These are phyloP conservation scores for Apis dorsata DNA, from an alignment of 1,140 invertebrate species.

Conservation along the genomic window DNA sequence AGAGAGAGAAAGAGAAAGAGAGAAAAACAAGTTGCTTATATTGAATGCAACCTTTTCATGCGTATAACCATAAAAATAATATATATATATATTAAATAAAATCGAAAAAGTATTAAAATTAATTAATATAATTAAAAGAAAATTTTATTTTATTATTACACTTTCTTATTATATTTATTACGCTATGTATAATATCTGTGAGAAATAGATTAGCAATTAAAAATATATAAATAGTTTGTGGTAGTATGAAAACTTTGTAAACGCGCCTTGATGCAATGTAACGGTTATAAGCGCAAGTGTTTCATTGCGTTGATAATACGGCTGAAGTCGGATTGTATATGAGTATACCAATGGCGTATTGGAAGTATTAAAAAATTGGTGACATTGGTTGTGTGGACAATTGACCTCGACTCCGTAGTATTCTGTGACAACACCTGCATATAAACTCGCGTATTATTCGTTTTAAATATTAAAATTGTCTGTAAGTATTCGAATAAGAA, in stretches of 20 bases:
- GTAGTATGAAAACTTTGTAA: not conserved
- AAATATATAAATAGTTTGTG: not conserved
- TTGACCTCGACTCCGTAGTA: slow-evolving; percentile 21
- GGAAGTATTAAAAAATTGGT: slow-evolving; percentile 7
- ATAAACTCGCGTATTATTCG: slow-evolving; percentile 70
- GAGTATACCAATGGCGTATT: not conserved
- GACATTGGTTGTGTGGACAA: not conserved
- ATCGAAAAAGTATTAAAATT: not conserved
- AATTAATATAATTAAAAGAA: not conserved
- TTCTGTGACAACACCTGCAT: slow-evolving; percentile 72
- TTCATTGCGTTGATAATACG: not conserved
- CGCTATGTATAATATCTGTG: not conserved
- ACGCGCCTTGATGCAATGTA: not conserved
- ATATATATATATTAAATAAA: not conserved
- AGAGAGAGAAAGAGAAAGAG: not conserved
- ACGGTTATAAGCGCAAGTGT: not conserved
- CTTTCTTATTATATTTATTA: not conserved
- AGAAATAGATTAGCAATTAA: not conserved
- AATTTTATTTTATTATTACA: not conserved
- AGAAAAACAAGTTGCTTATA: not conserved
- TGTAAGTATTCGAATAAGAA: not conserved
- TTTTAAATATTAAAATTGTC: slow-evolving; percentile 68
- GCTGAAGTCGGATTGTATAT: not conserved
- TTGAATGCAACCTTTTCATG: slow-evolving; percentile 3
- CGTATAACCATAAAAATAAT: slow-evolving; percentile 2